A percentile compares a stretch with the other conserved stretches of the same genome.
phyloP scores from a whole-genome alignment of 35 echinoderm and acorn worm genomes.

The Lytechinus pictus region DNA sequence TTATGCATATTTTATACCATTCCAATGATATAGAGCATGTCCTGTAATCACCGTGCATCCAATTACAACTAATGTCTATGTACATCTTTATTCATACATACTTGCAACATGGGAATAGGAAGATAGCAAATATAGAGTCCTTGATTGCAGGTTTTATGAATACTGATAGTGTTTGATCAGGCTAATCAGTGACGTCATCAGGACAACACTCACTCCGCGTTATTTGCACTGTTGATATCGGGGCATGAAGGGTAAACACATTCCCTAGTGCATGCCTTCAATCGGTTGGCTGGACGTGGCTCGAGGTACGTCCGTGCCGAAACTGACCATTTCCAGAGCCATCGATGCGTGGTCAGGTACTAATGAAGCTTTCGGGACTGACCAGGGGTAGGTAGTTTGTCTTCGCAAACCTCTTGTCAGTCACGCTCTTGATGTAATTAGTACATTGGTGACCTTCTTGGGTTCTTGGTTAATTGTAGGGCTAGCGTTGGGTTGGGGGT shows the following conservation, averaged over 20 bases:
- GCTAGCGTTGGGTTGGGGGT: too few relatives aligned
- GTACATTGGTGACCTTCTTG: too few relatives aligned
- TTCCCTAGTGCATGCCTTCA: neutral
- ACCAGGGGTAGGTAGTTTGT: neutral
- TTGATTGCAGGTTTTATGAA: constrained; percentile 28
- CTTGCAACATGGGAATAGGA: neutral
- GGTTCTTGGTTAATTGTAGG: too few relatives aligned
- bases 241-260: constrained; percentile 9
- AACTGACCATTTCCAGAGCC: neutral
- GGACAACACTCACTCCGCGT: neutral
- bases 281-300: neutral
- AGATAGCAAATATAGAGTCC: constrained; percentile 5
- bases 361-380: neutral
- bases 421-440: neutral
- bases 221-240: neutral
- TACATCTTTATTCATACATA: neutral
- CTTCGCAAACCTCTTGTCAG: neutral
- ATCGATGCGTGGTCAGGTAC: neutral
- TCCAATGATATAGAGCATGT: neutral
- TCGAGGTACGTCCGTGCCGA: neutral
- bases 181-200: constrained; percentile 33
- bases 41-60: neutral
- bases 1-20: neutral
- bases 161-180: constrained; percentile 40
- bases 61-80: neutral